phyloP scores from a whole-genome alignment of 1,140 invertebrate species.

The Ips typographus region DNA sequence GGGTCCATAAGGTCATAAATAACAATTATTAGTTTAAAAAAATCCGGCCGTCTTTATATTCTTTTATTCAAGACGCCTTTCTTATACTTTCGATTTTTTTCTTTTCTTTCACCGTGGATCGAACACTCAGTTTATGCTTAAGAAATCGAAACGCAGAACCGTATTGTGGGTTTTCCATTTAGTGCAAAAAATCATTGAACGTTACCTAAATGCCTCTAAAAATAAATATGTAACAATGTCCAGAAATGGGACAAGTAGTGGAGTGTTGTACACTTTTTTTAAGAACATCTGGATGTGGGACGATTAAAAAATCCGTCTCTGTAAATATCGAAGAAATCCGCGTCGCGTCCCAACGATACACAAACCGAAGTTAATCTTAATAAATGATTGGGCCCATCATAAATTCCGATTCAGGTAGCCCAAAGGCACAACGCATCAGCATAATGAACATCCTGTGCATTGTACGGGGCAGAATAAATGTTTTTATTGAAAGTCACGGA shows the following conservation, averaged over 20 bases:
- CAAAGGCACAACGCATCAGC: conserved; percentile 13
- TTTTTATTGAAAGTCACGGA: conserved; percentile 35
- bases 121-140: conserved; percentile 30
- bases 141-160: conserved; percentile 12
- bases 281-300: too few relatives aligned
- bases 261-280: too few relatives aligned
- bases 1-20: conserved; percentile 27
- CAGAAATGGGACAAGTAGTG: too few relatives aligned
- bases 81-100: conserved; percentile 22
- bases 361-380: conserved; percentile 37
- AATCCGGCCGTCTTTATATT: conserved; percentile 14
- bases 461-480: conserved; percentile 27
- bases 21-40: conserved; percentile 36
- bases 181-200: too few relatives aligned
- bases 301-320: conserved; percentile 1
- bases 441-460: conserved; percentile 36
- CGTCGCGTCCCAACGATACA: conserved; percentile 13
- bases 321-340: conserved; percentile 24
- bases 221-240: too few relatives aligned
- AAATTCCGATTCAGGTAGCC: conserved; percentile 37
- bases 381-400: conserved; percentile 35
- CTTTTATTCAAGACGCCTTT: conserved; percentile 23
- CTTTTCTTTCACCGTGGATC: conserved; percentile 26
- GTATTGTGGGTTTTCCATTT: conserved; percentile 9
- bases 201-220: too few relatives aligned